Base-by-base conservation (phyloP, 2,113 vertebrate species). In the Dipodomys ordii region DNA sequence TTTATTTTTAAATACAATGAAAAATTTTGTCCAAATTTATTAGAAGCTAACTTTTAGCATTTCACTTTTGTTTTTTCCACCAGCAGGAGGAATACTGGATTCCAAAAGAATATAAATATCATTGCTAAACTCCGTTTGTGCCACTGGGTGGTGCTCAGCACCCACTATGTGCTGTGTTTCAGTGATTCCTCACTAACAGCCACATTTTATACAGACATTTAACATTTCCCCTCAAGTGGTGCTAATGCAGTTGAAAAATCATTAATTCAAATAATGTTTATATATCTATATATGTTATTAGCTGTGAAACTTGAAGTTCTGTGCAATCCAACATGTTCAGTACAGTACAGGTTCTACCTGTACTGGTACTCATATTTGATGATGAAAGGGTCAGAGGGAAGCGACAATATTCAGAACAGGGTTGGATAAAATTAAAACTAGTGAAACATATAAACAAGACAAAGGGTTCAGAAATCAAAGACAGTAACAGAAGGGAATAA, bases 141-240 rank as follows among this genome's bases (percentile, higher is more conserved):
- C 85, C 97, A 97, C 96, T 90, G 69, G 95, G 46, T 96, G 97
- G 96, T 82, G 95, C 88, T 93, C 90, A 91, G 32, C 53, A 90
- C 79, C 94, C 25, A 23, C 23, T 92, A 92, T 13, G 18, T 72
- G 68, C 10, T 53, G 19, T 39, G 4, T 28, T 83, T 67, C 1
- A 10, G 20, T 65, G 62, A 18, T 8, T 85, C 64, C 4, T 28
- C 64, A 32, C 22, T 19, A 27, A 77, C 35, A 80, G 9, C 2
- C 22, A 87, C 84, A 87, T 57, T 71, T 67, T 73, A 77, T 32
- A 28, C 60, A 28, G 49, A 89, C 16, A 88, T n/a, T 85, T 73
- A 79, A 73, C 5, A 25, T 7, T 81, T 65, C 19, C 13, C 71
- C 57, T n/a, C n/a, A 3, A 67, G 20, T 53, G 20, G 3, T 13